Percentiles rank a stretch among this genome's conserved stretches.
These are phyloP conservation scores for Phalangium opilio DNA, from an alignment of 2,888 invertebrate species.

Conservation along the genomic window DNA sequence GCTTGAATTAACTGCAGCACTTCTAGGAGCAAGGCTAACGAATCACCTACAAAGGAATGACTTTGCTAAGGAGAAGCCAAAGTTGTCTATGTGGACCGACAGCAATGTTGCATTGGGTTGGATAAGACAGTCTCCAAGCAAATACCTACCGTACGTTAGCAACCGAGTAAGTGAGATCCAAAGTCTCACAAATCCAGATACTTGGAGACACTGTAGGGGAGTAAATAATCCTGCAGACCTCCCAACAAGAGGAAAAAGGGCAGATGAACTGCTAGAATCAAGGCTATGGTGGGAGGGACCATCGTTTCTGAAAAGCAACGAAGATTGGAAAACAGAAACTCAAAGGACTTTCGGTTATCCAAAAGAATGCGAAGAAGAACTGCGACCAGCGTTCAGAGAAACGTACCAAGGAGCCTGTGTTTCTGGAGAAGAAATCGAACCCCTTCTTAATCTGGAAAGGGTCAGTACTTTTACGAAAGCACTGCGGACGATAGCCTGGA, in stretches of 20 bases:
- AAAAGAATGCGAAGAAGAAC: no score
- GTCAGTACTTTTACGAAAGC: no score
- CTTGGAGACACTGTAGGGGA: conserved; percentile 21
- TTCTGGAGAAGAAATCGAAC: no score
- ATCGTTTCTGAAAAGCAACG: conserved; percentile 10
- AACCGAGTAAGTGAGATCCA: conserved; percentile 22
- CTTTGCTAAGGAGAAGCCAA: no score
- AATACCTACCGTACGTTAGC: conserved; percentile 19
- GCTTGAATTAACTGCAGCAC: conserved; percentile 19
- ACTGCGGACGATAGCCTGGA: no score
- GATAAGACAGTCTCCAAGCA: conserved; percentile 11
- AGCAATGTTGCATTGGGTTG: conserved; percentile 18
- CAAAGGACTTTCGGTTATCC: no score
- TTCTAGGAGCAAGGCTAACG: conserved; percentile 2
- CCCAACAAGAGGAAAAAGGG: conserved; percentile 20
- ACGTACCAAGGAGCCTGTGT: no score
- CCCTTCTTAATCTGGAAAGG: no score
- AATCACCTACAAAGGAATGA: no score
- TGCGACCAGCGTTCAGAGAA: no score
- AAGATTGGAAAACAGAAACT: not conserved
- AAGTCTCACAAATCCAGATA: conserved; percentile 2
- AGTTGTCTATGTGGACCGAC: conserved; percentile 16
- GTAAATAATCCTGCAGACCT: conserved; percentile 24
- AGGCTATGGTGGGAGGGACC: conserved; percentile 23
- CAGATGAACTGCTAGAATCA: conserved; percentile 5